Evolutionary conservation across 2,797 vertebrate species (phyloP).

Genomic region (Manis javanica): DNA sequence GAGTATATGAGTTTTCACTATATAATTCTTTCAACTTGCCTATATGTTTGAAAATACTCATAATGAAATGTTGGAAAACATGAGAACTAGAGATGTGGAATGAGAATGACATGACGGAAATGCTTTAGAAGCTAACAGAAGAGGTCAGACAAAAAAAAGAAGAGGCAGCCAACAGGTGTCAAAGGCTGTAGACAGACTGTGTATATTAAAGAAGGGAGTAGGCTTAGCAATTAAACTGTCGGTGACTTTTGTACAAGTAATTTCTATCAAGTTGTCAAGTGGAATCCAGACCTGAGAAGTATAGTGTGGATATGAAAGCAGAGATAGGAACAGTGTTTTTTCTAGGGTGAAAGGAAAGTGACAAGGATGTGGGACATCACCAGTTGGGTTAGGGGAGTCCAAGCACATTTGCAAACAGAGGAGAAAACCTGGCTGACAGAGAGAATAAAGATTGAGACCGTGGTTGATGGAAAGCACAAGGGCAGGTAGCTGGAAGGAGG

Average conservation of each 20-base stretch:
- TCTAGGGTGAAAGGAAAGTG: background rate
- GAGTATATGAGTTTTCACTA: background rate
- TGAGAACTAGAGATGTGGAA: background rate
- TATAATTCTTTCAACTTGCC: background rate
- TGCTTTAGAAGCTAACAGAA: background rate
- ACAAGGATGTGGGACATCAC: background rate
- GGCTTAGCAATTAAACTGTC: background rate
- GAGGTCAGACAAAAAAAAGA: background rate
- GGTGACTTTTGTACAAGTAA: background rate
- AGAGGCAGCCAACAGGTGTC: background rate
- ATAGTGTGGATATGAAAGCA: background rate
- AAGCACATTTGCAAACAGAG: background rate
- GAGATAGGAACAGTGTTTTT: background rate
- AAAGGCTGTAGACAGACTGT: background rate
- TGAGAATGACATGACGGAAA: background rate
- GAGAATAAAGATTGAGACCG: background rate
- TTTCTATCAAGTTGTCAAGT: background rate
- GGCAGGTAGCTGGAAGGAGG: background rate
- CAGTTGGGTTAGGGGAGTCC: background rate
- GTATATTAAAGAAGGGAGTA: background rate
- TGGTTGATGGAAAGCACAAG: background rate
- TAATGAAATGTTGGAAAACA: background rate
- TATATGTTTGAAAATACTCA: constrained; percentile 30
- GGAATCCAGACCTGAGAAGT: background rate
- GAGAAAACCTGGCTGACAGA: background rate